Evolutionary conservation across 1,140 invertebrate species (phyloP), one percentile per base, ranked within the genome.

Genomic region (Drosophila teissieri): DNA sequence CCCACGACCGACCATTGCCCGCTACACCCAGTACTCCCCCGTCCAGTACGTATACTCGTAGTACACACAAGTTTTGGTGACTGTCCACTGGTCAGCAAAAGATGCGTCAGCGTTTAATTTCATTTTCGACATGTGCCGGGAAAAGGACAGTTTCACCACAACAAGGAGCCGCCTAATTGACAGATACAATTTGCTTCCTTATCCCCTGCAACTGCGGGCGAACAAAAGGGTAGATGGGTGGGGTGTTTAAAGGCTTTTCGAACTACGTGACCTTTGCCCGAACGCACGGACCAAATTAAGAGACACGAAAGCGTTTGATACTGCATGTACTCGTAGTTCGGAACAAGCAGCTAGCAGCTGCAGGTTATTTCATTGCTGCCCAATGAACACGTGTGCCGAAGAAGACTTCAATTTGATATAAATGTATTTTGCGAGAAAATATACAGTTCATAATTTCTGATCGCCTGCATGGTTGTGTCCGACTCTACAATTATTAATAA

Each of bases 31-130:
- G 2, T 19, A 1, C 11, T 34, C 17, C 14, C 22, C 24, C 46
- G 8, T 24, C 46, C 7, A 27, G 7, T 24, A n/a, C 14, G n/a
- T n/a, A n/a, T n/a, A n/a, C n/a, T n/a, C 19, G 2, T 19, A 19
- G 19, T 19, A 8, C 7, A 3, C n/a, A 5, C 14, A 11, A n/a
- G 42, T 53, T 72, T 46, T 48, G 49, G 22, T 40, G 10, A 24
- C 37, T 61, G 37, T 39, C 49, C 48, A 60, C 46, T 77, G 82
- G 78, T 74, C 82, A 86, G 40, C 70, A 82, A 88, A 69, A 73
- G 79, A 79, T 86, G 84, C 83, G 83, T 86, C 83, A 86, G 83
- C 84, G 64, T 77, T 79, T 68, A 67, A 61, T 78, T 76, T 77
- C 67, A 27, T 69, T 77, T 77, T 61, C 60, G 72, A 62, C 83